Evolutionary conservation across 37 sponge, comb jelly and placozoan species (phyloP).

Genomic region (Axinella damicornis): DNA sequence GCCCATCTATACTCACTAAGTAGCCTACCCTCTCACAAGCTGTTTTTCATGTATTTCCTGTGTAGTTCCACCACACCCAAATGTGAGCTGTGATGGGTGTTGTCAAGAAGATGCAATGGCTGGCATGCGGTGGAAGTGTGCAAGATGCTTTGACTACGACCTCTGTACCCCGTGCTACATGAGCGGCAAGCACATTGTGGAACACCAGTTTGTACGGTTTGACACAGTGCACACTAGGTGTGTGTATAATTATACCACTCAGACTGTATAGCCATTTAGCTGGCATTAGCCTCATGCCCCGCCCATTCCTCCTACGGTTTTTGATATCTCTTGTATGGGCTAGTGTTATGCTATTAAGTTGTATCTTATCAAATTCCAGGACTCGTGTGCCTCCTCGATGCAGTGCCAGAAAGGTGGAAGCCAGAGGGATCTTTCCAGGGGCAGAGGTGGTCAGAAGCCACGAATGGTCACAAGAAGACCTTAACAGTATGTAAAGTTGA

Average conservation of each 20-base stretch:
- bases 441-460: conserved; percentile 80
- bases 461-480: conserved; percentile 88
- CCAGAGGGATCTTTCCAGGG: conserved; percentile 77
- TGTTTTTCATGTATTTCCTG: too few species aligned
- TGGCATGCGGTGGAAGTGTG: conserved; percentile 86
- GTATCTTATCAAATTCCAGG: conserved; percentile 10
- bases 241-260: too few species aligned
- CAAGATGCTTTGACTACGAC: conserved; percentile 77
- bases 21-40: too few species aligned
- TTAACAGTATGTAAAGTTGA: conserved; percentile 64
- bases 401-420: conserved; percentile 11
- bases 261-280: too few species aligned
- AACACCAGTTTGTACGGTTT: conserved; percentile 57
- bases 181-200: conserved; percentile 64
- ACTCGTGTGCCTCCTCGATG: conserved; percentile 36
- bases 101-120: not conserved
- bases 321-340: too few species aligned
- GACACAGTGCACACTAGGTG: too few species aligned
- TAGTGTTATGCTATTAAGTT: too few species aligned
- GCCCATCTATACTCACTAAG: too few species aligned
- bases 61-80: too few species aligned
- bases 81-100: too few species aligned
- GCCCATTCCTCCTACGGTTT: too few species aligned
- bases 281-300: too few species aligned
- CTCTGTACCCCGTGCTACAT: conserved; percentile 80